phyloP scores from a whole-genome alignment of 2,797 vertebrate species.

The Manis crassicaudata region DNA sequence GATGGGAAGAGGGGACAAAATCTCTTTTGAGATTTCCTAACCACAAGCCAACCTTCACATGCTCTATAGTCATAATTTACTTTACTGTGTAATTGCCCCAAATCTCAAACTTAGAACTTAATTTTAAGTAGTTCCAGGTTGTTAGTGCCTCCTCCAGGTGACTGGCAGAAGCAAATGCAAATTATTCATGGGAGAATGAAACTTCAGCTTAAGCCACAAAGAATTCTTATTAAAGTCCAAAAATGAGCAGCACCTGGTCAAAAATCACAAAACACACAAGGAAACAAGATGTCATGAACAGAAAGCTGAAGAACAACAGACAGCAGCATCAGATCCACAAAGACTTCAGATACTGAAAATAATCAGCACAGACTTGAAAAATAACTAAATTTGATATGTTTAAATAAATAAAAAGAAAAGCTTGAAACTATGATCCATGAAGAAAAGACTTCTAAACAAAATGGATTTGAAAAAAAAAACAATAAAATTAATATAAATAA shows the following conservation, averaged over 20 bases:
- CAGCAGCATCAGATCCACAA: not conserved
- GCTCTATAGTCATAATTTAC: not conserved
- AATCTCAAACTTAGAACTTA: slow-evolving; percentile 18
- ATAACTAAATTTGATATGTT: not conserved
- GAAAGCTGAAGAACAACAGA: not conserved
- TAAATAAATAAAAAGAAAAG: slow-evolving; percentile 5
- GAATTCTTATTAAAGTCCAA: not conserved
- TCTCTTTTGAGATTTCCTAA: not conserved
- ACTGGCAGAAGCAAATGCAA: slow-evolving; percentile 32
- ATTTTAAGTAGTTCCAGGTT: slow-evolving; percentile 30
- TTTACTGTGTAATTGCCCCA: not conserved
- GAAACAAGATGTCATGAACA: not conserved
- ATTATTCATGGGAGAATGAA: slow-evolving; percentile 33
- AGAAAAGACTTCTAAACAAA: slow-evolving; percentile 17
- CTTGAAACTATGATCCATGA: slow-evolving; percentile 27
- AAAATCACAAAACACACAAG: not conserved
- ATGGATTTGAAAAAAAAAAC: not conserved
- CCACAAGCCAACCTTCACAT: not conserved
- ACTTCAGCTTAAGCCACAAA: not conserved
- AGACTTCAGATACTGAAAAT: not conserved
- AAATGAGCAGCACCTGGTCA: not conserved
- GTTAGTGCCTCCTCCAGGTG: slow-evolving; percentile 21
- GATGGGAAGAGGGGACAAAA: not conserved
- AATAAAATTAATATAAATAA: not conserved
- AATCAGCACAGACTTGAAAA: not conserved